Base-by-base conservation (phyloP, 2,888 invertebrate species). In the Emmelina monodactyla region DNA sequence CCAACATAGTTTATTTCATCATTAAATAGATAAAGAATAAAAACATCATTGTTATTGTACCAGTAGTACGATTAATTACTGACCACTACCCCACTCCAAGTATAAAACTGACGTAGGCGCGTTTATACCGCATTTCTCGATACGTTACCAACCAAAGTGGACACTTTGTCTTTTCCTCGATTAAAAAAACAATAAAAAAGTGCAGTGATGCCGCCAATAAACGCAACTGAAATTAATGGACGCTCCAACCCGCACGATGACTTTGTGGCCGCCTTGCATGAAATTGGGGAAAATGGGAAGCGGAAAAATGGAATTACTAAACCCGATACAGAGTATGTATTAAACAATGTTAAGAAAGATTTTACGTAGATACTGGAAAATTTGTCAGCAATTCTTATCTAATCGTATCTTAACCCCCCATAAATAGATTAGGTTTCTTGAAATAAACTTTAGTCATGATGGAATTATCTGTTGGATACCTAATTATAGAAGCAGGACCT, bases 131-230 rank as follows among this genome's bases (percentile, higher is more conserved):
- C 75, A 78, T 69, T 75, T 50, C 53, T 53, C 55, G 53, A 49
- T 62, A 54, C 56, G 67, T 64, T 63, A 64, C 62, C 59, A 58
- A 44, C 49, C 62, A 53, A 43, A 47, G 38, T 55, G 57, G 63
- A 68, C 53, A 50, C 46, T 42, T 35, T 39, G 48, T 46, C 48
- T 46, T 43, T 48, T 32, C 39, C 41, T 42, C 41, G 39, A 42
- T 44, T 40, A 41, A 46, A 41, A 42, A 32, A 37, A 42, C 46
- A 44, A 49, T 40, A 40, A 47, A 44, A 42, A 32, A 56, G 61
- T 69, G 56, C 40, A 63, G 68, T 64, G 62, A 79, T 78, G 79
- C 70, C 76, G 42, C 76, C 79, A 22, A 61, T 73, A 25, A 75
- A 73, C 49, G 66, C 55, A 30, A 66, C 59, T 41, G 58, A 64